Conservation (phyloP, 2,113 vertebrate genomes). For the Tachuris rubrigastra region DNA sequence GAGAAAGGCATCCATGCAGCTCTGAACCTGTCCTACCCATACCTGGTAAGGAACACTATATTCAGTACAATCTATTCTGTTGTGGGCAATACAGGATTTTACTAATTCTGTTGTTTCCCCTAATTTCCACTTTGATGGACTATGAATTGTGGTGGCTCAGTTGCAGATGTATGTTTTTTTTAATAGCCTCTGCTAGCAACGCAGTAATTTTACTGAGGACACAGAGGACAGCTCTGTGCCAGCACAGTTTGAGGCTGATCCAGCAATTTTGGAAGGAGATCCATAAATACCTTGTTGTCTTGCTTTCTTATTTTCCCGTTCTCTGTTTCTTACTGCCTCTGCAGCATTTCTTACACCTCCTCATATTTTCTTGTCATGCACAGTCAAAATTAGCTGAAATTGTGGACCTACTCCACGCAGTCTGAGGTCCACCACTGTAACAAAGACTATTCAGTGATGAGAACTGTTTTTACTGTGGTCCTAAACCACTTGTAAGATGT, state of each 20-base stretch:
- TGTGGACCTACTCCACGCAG: not conserved
- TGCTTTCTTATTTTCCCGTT: not conserved
- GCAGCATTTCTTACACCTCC: not conserved
- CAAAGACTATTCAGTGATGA: not conserved
- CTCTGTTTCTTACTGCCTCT: not conserved
- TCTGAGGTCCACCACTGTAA: not conserved
- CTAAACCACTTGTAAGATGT: not conserved
- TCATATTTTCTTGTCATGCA: not conserved
- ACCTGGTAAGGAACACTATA: not conserved
- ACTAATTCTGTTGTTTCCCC: not conserved
- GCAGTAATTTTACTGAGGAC: not conserved
- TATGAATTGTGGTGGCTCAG: not conserved
- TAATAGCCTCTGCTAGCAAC: not conserved
- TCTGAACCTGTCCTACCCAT: rapidly evolving
- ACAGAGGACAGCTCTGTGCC: not conserved
- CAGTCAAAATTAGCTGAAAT: not conserved
- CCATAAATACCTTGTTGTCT: not conserved
- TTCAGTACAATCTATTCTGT: not conserved
- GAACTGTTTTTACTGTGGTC: not conserved
- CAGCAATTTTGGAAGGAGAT: not conserved
- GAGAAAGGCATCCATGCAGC: not conserved
- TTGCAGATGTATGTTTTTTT: not conserved
- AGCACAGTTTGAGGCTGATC: not conserved
- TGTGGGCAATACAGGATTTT: not conserved
- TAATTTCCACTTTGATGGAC: not conserved